Percentiles rank a stretch among this genome's conserved stretches.
Evolutionary conservation across 2,797 vertebrate genomes (phyloP).

Genomic region (Hemibagrus guttatus): DNA sequence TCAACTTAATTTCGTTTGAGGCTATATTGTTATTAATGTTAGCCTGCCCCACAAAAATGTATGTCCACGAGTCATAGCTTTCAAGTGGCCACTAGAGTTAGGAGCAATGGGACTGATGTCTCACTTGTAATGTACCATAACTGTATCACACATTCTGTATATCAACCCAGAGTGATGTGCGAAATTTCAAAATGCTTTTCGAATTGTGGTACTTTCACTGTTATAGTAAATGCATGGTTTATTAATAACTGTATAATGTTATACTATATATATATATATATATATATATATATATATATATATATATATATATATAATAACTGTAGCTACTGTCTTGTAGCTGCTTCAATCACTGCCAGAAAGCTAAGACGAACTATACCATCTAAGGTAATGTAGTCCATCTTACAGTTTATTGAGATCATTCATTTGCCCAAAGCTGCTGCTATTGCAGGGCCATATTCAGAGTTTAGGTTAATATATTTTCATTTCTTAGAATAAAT

Average conservation of each 20-base stretch:
- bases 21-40: background rate
- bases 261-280: no score
- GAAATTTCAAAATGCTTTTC: background rate
- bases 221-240: background rate
- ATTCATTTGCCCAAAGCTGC: background rate
- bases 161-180: background rate
- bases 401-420: background rate
- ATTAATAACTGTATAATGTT: no score
- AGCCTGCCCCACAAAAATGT: background rate
- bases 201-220: background rate
- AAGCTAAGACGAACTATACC: background rate
- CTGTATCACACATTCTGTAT: background rate
- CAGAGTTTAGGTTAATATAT: background rate
- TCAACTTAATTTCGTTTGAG: background rate
- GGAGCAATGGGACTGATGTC: background rate
- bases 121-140: background rate
- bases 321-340: background rate
- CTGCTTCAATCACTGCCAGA: background rate
- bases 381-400: background rate
- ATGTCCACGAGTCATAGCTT: background rate
- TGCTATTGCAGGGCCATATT: background rate
- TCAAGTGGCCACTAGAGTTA: background rate
- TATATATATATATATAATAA: no score
- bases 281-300: no score
- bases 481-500: slow-evolving; percentile 9